phyloP scores from a whole-genome alignment of 2,888 invertebrate species.

The Diloba caeruleocephala region DNA sequence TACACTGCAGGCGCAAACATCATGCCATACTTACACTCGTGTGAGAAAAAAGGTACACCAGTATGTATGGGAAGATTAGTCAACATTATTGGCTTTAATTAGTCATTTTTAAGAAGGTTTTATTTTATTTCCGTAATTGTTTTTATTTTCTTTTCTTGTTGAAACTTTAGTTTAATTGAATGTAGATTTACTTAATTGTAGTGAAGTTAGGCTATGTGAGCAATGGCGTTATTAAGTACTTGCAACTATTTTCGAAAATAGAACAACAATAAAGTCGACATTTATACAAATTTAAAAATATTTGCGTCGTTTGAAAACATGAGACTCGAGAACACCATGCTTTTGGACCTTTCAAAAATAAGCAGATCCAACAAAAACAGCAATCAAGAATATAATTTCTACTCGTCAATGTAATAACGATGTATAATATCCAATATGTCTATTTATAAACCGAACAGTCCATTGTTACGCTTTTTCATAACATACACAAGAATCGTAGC shows the following conservation, averaged over 20 bases:
- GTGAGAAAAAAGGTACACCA: constrained; percentile 10
- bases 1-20: constrained; percentile 44
- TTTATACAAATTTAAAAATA: too few species aligned
- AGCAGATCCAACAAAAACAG: constrained; percentile 31
- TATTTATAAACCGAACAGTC: constrained; percentile 19
- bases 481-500: constrained; percentile 27
- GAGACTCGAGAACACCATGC: neutral
- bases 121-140: constrained; percentile 9
- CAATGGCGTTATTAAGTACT: constrained; percentile 9
- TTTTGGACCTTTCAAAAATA: constrained; percentile 32
- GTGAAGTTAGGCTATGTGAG: constrained; percentile 5
- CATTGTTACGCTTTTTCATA: constrained; percentile 47
- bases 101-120: constrained; percentile 10
- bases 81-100: constrained; percentile 16
- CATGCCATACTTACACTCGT: constrained; percentile 7
- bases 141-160: constrained; percentile 7
- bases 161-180: constrained; percentile 19
- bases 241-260: constrained; percentile 9
- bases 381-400: constrained; percentile 33
- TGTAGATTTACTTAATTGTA: constrained; percentile 14
- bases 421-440: constrained; percentile 27
- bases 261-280: too few species aligned
- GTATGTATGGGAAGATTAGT: constrained; percentile 11
- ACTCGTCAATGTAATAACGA: constrained; percentile 25
- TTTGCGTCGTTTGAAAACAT: too few species aligned